These are phyloP conservation scores for Homarus gammarus DNA, from an alignment of 2,888 invertebrate species.

Conservation along the genomic window DNA sequence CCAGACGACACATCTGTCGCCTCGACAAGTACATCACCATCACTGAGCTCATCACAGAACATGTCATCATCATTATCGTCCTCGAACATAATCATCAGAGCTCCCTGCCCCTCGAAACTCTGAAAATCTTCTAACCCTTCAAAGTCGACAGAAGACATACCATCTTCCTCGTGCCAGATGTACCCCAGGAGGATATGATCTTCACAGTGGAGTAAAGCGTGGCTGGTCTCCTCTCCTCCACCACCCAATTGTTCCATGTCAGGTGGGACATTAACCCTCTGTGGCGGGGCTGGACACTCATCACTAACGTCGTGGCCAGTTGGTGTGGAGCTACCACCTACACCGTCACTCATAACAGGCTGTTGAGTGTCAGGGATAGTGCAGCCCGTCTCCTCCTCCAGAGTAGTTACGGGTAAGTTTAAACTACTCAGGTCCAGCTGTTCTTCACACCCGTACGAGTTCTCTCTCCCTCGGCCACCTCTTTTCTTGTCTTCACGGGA, in stretches of 20 bases:
- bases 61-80: slow-evolving; percentile 69
- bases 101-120: slow-evolving; percentile 53
- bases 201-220: slow-evolving; percentile 7
- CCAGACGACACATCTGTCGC: background rate
- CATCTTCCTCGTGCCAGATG: slow-evolving; percentile 69
- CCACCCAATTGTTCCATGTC: background rate
- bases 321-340: background rate
- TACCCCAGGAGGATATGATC: slow-evolving; percentile 57
- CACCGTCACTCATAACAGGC: background rate
- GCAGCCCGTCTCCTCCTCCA: background rate
- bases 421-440: slow-evolving; percentile 51
- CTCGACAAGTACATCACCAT: slow-evolving; percentile 21
- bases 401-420: slow-evolving; percentile 12
- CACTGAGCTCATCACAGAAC: slow-evolving; percentile 1
- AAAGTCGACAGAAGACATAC: slow-evolving; percentile 67
- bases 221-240: background rate
- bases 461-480: background rate
- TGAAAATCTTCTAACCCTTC: slow-evolving; percentile 69
- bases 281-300: background rate
- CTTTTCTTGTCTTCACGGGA: slow-evolving; percentile 1
- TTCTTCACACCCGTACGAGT: slow-evolving; percentile 35
- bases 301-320: background rate
- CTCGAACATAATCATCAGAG: slow-evolving; percentile 72
- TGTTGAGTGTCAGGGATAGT: background rate
- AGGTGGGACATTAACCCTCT: background rate